A percentile compares a stretch with the other conserved stretches of the same genome.
Evolutionary conservation across 37 sponge, comb jelly and placozoan species (phyloP).

Genomic region (Agelas oroides): DNA sequence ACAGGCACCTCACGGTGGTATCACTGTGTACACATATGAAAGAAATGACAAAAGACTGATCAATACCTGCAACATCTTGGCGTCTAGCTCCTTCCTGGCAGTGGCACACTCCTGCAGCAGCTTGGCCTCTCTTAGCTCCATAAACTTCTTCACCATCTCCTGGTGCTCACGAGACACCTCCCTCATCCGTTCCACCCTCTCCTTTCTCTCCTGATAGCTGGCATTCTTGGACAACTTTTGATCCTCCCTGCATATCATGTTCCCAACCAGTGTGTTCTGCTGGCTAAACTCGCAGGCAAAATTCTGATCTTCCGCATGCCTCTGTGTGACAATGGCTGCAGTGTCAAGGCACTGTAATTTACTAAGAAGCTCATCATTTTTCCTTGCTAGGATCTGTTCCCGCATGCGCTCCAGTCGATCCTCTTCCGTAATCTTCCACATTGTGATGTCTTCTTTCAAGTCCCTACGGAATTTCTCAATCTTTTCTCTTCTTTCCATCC

Average conservation of each 20-base stretch:
- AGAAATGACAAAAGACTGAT: too few relatives aligned
- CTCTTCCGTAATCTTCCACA: constrained; percentile 54
- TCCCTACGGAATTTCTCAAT: constrained; percentile 37
- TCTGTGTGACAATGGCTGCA: neutral
- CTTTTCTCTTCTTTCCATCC: constrained; percentile 17
- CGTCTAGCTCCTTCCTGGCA: constrained; percentile 35
- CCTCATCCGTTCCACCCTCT: constrained; percentile 10
- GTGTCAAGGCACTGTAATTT: neutral
- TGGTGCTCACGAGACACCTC: constrained; percentile 16
- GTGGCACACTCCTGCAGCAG: constrained; percentile 8
- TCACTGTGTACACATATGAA: too few relatives aligned
- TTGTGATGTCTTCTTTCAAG: constrained; percentile 13
- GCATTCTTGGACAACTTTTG: neutral
- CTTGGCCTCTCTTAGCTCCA: constrained; percentile 38
- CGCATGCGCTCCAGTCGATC: neutral
- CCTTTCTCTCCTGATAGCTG: neutral
- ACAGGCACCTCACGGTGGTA: too few relatives aligned
- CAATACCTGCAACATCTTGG: constrained; percentile 42
- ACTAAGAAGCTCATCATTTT: neutral
- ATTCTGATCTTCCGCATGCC: constrained; percentile 9
- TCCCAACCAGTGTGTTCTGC: constrained; percentile 19
- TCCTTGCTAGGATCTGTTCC: neutral
- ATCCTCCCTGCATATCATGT: constrained; percentile 46
- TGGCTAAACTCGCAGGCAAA: constrained; percentile 54
- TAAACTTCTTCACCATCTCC: constrained; percentile 30